Percentiles rank a stretch among this genome's conserved stretches.
phyloP scores from a whole-genome alignment of 2,113 vertebrate genomes.

The Lanius ludovicianus region DNA sequence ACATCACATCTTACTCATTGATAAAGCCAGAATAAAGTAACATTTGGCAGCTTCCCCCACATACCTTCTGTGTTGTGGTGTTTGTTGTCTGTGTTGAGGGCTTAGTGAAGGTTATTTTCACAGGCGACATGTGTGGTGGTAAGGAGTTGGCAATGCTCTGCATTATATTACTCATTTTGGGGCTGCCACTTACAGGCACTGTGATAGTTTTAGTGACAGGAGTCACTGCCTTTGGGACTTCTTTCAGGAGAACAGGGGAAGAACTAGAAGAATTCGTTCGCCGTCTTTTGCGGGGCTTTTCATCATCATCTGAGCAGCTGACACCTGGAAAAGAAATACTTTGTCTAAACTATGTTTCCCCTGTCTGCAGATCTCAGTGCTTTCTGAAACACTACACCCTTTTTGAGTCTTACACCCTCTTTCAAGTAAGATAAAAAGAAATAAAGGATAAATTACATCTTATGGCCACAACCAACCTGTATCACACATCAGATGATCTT shows the following conservation, averaged over 20 bases:
- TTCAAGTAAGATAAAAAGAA: background rate
- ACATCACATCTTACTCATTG: conserved; percentile 17
- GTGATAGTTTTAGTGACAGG: conserved; percentile 91
- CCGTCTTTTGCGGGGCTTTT: conserved; percentile 96
- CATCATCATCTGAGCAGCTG: conserved; percentile 96
- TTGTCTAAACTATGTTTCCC: background rate
- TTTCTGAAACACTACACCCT: background rate
- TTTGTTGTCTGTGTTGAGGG: conserved; percentile 94
- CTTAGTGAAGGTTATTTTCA: conserved; percentile 99
- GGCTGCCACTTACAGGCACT: conserved; percentile 90
- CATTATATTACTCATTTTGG: conserved; percentile 99
- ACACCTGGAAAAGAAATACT: conserved; percentile 80
- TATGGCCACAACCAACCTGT: background rate
- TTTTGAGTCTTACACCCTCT: background rate
- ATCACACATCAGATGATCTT: background rate
- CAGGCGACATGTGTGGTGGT: conserved; percentile 96
- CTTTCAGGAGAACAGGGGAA: conserved; percentile 93
- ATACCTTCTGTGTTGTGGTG: conserved; percentile 94
- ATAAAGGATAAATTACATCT: background rate
- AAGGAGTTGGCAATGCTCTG: conserved; percentile 98
- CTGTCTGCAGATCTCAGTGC: background rate
- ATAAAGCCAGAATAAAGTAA: conserved; percentile 29
- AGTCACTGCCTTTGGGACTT: conserved; percentile 86
- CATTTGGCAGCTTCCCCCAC: conserved; percentile 53
- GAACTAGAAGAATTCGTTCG: conserved; percentile 96